Base-by-base conservation (phyloP, 1,140 invertebrate genomes). In the Alviniconcha marisindica region DNA sequence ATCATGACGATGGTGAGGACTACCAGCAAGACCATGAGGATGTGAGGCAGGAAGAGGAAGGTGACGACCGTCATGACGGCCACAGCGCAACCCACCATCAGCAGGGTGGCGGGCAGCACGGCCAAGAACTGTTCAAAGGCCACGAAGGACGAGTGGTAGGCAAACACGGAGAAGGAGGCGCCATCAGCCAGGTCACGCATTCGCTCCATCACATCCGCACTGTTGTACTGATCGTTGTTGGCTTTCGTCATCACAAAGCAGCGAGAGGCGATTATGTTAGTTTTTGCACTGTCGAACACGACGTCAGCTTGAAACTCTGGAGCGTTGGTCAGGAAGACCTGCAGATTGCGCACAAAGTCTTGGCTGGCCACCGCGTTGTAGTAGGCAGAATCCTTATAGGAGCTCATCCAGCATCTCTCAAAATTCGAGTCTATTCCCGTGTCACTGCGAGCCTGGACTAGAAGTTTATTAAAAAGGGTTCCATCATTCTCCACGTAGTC, bases 31-130 rank as follows among this genome's bases (percentile, higher is more conserved):
- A 97, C 97, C 90, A 98, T 98, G 3, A 98, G 92, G 14, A 98
- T 95, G 89, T 98, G 98, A 0, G 98, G 98, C 63, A 99, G 99
- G 91, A 99, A 99, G 63, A 99, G 95, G 86, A 98, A 96, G 0
- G 97, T 97, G n/a, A 99, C 97, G 40, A 98, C 94, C 95, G 99
- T 98, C 97, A 99, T 99, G 40, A 98, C 96, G 0, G 96, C 92
- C 0, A 97, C 97, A 18, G 98, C 98, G 73, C 98, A 96, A 0
- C 97, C 94, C 94, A 99, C 97, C 83, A 97, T 96, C 88, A 98
- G 97, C 21, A 99, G 95, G 1, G 97, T 98, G 2, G 97, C 97
- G 0, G 97, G 97, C 40, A 97, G 95, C 2, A 99, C 97, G n/a
- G 98, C 94, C 87, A 98, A 97, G 90, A 98, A 98, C 95, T 98